A percentile compares a stretch with the other conserved stretches of the same genome.
Conservation (phyloP, 2,113 vertebrate genomes). For the Tupaia chinensis region DNA sequence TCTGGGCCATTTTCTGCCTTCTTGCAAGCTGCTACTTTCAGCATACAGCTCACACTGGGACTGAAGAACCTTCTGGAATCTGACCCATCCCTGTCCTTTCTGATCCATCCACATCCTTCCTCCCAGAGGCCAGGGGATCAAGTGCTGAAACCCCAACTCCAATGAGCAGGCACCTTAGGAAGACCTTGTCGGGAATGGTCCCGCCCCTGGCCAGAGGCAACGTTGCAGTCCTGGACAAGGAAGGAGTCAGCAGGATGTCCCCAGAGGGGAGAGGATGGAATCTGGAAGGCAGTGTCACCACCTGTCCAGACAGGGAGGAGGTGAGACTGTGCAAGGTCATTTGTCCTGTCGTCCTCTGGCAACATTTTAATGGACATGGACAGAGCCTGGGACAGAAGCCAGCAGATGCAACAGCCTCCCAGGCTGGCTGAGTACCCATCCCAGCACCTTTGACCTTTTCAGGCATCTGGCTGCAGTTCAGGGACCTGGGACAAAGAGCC, state of each 20-base stretch:
- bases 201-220: not conserved
- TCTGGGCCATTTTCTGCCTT: not conserved
- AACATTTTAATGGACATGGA: constrained; percentile 41
- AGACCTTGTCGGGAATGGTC: not conserved
- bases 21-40: not conserved
- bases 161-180: not conserved
- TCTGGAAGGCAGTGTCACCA: not conserved
- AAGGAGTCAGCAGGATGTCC: not conserved
- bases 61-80: not conserved
- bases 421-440: not conserved
- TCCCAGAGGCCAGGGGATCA: not conserved
- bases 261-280: not conserved
- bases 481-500: not conserved
- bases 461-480: not conserved
- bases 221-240: not conserved
- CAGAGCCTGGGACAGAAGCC: not conserved
- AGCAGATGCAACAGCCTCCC: not conserved
- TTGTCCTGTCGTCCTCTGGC: not conserved
- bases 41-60: not conserved
- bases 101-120: no score
- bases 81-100: not conserved
- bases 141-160: not conserved
- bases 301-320: not conserved
- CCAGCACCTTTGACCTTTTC: not conserved
- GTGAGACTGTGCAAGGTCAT: not conserved